These are phyloP conservation scores for Trachurus trachurus DNA, from an alignment of 2,797 vertebrate genomes.

Conservation along the genomic window DNA sequence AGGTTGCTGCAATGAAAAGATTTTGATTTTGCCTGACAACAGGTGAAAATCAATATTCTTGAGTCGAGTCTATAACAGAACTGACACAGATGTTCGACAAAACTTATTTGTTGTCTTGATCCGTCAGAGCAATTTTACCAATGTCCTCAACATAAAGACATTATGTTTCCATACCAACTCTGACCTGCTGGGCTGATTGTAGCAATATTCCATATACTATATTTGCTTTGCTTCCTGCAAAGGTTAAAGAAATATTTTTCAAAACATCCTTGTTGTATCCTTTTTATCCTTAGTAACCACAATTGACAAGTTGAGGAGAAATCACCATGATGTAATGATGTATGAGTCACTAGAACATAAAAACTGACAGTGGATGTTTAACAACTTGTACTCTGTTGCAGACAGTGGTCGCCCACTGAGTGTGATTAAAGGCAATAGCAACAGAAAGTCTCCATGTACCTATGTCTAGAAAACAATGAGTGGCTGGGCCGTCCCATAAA, in stretches of 20 bases:
- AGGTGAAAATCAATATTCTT: too few relatives aligned
- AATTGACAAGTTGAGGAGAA: neutral
- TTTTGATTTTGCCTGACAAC: too few relatives aligned
- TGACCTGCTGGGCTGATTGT: too few relatives aligned
- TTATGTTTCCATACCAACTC: too few relatives aligned
- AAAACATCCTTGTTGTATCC: neutral
- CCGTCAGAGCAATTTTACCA: too few relatives aligned
- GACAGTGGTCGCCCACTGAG: neutral
- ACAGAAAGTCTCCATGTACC: neutral
- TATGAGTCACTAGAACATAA: neutral
- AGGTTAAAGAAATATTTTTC: too few relatives aligned
- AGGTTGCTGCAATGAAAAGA: too few relatives aligned
- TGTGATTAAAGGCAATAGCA: slow-evolving; percentile 1
- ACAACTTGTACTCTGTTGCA: neutral
- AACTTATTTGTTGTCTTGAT: too few relatives aligned
- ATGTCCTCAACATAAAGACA: too few relatives aligned
- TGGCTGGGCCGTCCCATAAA: neutral
- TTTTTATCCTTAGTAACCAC: neutral
- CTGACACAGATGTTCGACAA: too few relatives aligned
- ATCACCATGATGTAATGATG: neutral
- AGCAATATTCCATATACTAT: neutral
- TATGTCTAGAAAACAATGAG: neutral
- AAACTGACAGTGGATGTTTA: neutral
- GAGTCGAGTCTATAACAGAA: too few relatives aligned
- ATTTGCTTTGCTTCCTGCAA: neutral